Evolutionary conservation across 1,140 invertebrate species (phyloP).

Genomic region (Pogonomyrmex barbatus): DNA sequence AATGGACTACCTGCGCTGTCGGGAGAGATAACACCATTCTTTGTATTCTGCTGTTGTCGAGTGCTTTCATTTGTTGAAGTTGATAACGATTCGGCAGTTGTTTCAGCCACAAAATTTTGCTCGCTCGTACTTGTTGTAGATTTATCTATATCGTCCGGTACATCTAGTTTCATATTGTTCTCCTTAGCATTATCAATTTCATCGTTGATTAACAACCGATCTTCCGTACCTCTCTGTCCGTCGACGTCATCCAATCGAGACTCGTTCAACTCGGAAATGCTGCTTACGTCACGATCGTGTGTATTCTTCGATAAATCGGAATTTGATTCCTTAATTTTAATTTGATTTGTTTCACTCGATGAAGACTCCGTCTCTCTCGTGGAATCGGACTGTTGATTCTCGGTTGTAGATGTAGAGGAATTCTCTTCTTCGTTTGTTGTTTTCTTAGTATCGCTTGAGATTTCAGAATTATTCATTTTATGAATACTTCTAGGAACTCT

Average conservation of each 20-base stretch:
- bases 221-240: no score
- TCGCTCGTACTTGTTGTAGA: background rate
- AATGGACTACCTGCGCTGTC: slow-evolving; percentile 66
- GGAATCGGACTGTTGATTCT: background rate
- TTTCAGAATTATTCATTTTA: background rate
- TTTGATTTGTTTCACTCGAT: background rate
- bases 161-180: background rate
- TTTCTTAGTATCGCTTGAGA: background rate
- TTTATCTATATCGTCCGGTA: background rate
- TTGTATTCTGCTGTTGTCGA: background rate
- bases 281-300: background rate
- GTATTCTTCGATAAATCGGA: background rate
- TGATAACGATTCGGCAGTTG: background rate
- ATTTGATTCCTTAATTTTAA: background rate
- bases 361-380: background rate
- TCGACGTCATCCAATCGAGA: background rate
- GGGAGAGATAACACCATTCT: slow-evolving; percentile 3
- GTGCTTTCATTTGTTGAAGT: background rate
- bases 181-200: slow-evolving; percentile 6
- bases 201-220: background rate
- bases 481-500: background rate
- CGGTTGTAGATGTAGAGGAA: background rate
- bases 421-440: background rate
- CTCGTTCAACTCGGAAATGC: background rate
- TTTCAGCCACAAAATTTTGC: background rate